Evolutionary conservation across 2,888 invertebrate genomes (phyloP), one percentile per base, ranked within the genome.

Genomic region (Lordiphosa andalusiaca): DNA sequence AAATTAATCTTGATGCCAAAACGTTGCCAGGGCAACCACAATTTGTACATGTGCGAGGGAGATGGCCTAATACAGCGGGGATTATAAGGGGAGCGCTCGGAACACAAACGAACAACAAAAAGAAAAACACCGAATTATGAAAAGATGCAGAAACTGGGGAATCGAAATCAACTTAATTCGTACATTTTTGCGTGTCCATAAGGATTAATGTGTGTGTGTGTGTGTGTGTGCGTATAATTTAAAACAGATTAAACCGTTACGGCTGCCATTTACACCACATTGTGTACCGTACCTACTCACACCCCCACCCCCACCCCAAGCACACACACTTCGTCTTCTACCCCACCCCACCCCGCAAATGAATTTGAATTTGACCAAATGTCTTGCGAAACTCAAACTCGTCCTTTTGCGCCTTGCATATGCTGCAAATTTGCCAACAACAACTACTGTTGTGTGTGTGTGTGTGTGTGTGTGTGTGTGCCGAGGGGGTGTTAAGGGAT

Each of bases 171-270:
- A 42, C 30, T 30, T 30, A 16, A 35, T 36, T 35, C 33, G 35
- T 21, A 33, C 16, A 10, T 13, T 38, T 44, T 48, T 19, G 46
- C 59, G 51, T 41, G 47, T 38, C 46, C 23, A 16, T 4, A 12
- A 4, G 30, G 25, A 39, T 9, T 38, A 39, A 42, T 63, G 67
- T 66, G 19, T 19, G 19, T 19, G 19, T 4, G 58, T 61, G 66
- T 64, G 73, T 55, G 46, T 58, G 57, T 56, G 41, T 61, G 51
- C 56, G 81, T 83, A 86, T 87, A 86, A 86, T 86, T 88, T 87
- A 87, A 87, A 86, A 88, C 75, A 88, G 87, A 88, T 88, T 87
- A 88, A 87, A 85, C 74, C 87, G 87, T 85, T 86, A 80, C 76
- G 86, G 75, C 85, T 74, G 85, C 82, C 87, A 83, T 87, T 86